Evolutionary conservation across 2,113 vertebrate species (phyloP).

Genomic region (Microcebus tavaratra): DNA sequence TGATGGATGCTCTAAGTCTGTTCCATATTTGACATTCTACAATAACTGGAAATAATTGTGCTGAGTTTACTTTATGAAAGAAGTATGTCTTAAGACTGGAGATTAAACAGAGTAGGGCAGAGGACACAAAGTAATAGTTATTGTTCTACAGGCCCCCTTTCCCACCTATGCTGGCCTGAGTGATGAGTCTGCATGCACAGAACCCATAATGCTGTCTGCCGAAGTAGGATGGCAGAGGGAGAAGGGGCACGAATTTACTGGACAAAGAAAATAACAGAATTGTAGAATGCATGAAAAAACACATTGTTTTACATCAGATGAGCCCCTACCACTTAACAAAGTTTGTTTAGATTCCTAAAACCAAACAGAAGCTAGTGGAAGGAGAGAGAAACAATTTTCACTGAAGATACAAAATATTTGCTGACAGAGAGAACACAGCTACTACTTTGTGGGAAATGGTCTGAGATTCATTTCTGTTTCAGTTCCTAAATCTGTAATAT

Average conservation of each 20-base stretch:
- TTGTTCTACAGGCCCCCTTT: not conserved
- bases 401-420: not conserved
- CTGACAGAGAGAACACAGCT: not conserved
- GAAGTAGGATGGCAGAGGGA: not conserved
- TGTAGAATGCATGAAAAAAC: not conserved
- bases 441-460: not conserved
- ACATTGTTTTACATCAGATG: not conserved
- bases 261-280: not conserved
- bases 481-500: constrained; percentile 37
- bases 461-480: constrained; percentile 3
- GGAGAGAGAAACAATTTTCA: not conserved
- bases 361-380: not conserved
- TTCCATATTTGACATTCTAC: not conserved
- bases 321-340: not conserved
- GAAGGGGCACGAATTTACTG: rapidly evolving
- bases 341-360: constrained; percentile 1
- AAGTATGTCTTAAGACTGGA: not conserved
- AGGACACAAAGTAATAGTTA: not conserved
- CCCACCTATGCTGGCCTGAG: not conserved
- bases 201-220: not conserved
- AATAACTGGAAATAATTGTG: not conserved
- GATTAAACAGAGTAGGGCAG: not conserved
- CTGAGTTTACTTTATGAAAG: not conserved
- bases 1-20: not conserved
- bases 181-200: not conserved